These are phyloP conservation scores for Bradynema listronoti DNA, from an alignment of 1,140 invertebrate species.

Conservation along the genomic window DNA sequence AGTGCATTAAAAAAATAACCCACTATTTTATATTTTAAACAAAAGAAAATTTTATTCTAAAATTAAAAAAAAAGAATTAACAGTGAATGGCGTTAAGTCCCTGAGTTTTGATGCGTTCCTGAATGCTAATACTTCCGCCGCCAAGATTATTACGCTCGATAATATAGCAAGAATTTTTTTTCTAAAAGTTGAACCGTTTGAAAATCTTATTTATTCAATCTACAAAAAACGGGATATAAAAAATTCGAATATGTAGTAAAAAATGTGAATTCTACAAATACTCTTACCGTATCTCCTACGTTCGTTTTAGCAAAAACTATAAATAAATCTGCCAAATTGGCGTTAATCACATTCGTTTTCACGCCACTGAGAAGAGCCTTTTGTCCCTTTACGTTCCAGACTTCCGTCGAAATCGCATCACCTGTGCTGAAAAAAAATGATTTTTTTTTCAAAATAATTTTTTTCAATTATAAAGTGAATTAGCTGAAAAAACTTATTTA, in stretches of 20 bases:
- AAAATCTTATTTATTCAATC: neutral
- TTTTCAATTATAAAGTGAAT: neutral
- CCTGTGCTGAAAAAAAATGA: constrained; percentile 21
- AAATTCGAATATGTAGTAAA: neutral
- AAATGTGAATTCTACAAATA: neutral
- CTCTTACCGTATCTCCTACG: constrained; percentile 25
- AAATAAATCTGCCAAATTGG: constrained; percentile 41
- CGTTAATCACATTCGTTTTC: constrained; percentile 46
- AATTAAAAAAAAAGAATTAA: constrained; percentile 23
- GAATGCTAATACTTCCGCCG: constrained; percentile 5
- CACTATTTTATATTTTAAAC: too few relatives aligned
- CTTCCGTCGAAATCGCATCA: constrained; percentile 17
- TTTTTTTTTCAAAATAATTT: constrained; percentile 1
- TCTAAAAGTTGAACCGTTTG: constrained; percentile 1
- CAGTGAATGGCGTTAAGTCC: constrained; percentile 33
- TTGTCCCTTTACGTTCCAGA: constrained; percentile 8
- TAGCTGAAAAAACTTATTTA: constrained; percentile 7
- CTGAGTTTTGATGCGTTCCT: constrained; percentile 30
- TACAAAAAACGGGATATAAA: constrained; percentile 2
- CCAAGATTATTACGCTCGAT: constrained; percentile 16
- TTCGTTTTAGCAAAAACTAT: constrained; percentile 40
- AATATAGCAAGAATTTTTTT: constrained; percentile 28
- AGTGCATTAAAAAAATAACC: too few relatives aligned
- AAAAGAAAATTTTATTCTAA: neutral
- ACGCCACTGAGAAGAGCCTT: constrained; percentile 15